Percentiles rank a stretch among this genome's conserved stretches.
These are phyloP conservation scores for Margaritifera margaritifera DNA, from an alignment of 2,888 invertebrate genomes.

Conservation along the genomic window DNA sequence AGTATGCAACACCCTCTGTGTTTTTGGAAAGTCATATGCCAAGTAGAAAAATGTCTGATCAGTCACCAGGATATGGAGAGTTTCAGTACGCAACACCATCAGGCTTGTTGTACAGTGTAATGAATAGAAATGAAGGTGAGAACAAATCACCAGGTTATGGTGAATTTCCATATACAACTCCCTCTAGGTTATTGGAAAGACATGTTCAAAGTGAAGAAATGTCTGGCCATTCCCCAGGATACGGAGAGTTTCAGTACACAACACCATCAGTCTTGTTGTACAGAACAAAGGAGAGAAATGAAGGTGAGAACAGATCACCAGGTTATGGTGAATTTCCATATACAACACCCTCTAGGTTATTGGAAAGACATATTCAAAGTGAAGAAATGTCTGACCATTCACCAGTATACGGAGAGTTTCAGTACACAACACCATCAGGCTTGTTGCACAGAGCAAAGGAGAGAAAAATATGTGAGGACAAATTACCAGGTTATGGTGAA, in stretches of 20 bases:
- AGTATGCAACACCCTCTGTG: conserved; percentile 11
- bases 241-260: conserved; percentile 4
- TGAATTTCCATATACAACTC: conserved; percentile 5
- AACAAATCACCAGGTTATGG: background rate
- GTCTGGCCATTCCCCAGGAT: too few species aligned
- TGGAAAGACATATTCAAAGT: conserved; percentile 15
- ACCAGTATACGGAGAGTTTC: background rate
- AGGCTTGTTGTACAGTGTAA: background rate
- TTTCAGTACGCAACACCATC: conserved; percentile 13
- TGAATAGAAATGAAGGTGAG: background rate
- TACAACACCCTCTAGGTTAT: conserved; percentile 25
- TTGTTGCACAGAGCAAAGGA: too few species aligned
- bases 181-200: conserved; percentile 13
- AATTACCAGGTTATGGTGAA: conserved; percentile 11
- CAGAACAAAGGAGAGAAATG: too few species aligned
- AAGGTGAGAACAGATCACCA: background rate
- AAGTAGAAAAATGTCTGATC: background rate
- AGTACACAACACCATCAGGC: background rate
- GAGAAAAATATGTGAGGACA: too few species aligned
- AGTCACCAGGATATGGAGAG: background rate
- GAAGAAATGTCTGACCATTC: conserved; percentile 4
- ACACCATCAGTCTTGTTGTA: conserved; percentile 1
- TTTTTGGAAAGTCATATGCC: conserved; percentile 6
- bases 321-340: conserved; percentile 9
- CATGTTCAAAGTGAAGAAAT: background rate